phyloP scores from a whole-genome alignment of 2,888 invertebrate species.

The Helobdella robusta region DNA sequence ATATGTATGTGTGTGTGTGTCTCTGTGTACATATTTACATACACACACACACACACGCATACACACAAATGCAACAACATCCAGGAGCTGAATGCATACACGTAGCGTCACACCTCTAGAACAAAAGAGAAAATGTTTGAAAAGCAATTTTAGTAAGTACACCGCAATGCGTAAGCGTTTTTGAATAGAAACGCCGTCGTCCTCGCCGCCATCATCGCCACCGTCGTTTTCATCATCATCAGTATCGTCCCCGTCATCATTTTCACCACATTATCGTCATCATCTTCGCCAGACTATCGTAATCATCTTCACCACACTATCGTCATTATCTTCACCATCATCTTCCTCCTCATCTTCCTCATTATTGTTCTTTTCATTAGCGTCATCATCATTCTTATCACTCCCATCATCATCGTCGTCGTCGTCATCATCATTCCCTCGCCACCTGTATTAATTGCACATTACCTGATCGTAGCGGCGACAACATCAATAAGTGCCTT shows the following conservation, averaged over 20 bases:
- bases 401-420: neutral
- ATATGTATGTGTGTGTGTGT: too few relatives aligned
- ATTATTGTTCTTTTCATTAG: neutral
- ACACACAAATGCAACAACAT: too few relatives aligned
- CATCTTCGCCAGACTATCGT: neutral
- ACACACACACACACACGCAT: too few relatives aligned
- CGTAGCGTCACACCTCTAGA: too few relatives aligned
- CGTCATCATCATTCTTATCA: neutral
- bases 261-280: neutral
- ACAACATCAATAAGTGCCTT: too few relatives aligned
- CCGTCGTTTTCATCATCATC: constrained; percentile 2
- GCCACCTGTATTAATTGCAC: too few relatives aligned
- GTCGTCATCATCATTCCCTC: neutral
- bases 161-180: neutral
- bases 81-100: too few relatives aligned
- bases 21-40: too few relatives aligned
- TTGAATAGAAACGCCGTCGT: neutral
- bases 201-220: neutral
- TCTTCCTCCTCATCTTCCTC: neutral
- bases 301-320: neutral
- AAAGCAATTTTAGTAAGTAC: neutral
- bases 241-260: constrained; percentile 6
- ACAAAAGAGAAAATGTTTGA: neutral
- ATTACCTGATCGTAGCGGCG: too few relatives aligned
- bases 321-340: neutral